These are phyloP conservation scores for Pelecanus crispus DNA, from an alignment of 2,113 vertebrate genomes.

Conservation along the genomic window DNA sequence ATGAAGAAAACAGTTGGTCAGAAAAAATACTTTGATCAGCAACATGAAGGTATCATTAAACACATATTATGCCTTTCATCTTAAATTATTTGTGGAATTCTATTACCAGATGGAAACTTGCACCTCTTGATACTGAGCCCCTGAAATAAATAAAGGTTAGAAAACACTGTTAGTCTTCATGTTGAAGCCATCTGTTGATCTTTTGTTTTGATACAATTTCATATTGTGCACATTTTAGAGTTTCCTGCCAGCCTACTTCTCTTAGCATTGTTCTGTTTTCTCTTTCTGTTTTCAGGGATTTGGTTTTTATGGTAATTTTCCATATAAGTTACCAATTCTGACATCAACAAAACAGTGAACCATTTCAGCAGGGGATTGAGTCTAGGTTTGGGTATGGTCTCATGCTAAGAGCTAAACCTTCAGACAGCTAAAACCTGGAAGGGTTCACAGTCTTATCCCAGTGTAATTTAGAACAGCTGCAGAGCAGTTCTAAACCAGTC, in stretches of 20 bases:
- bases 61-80: not conserved
- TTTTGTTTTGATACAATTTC: not conserved
- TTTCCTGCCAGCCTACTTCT: not conserved
- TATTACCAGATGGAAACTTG: constrained; percentile 1
- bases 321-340: not conserved
- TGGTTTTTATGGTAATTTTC: not conserved
- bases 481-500: not conserved
- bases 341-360: not conserved
- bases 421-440: not conserved
- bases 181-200: not conserved
- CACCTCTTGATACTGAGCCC: not conserved
- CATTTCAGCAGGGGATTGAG: not conserved
- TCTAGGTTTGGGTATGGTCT: not conserved
- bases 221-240: not conserved
- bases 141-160: not conserved
- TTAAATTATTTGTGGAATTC: not conserved
- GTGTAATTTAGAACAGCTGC: constrained; percentile 54
- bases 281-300: not conserved
- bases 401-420: not conserved
- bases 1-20: not conserved
- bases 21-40: constrained; percentile 4
- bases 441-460: not conserved
- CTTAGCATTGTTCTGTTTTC: not conserved
- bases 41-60: not conserved
- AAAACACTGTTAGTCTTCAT: not conserved